Evolutionary conservation across 64 coral and sea anemone species (phyloP).

Genomic region (Porites australiensis): DNA sequence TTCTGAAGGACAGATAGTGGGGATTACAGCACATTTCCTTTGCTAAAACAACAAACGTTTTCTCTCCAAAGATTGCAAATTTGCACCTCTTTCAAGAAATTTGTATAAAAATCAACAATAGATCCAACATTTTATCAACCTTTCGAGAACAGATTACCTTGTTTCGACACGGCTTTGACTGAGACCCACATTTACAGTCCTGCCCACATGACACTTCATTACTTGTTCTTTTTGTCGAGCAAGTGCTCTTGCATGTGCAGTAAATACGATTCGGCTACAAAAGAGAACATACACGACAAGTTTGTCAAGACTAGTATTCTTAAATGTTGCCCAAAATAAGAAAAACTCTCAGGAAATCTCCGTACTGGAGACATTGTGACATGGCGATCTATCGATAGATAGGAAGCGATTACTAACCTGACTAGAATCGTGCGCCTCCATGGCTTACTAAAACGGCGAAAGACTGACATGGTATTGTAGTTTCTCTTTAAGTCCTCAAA

Average conservation of each 20-base stretch:
- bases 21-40: neutral
- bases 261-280: neutral
- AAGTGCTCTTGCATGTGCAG: neutral
- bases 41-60: neutral
- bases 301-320: too few species aligned
- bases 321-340: too few species aligned
- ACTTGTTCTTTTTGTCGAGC: neutral
- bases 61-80: neutral
- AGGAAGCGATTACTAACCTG: neutral
- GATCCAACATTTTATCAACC: too few species aligned
- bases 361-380: too few species aligned
- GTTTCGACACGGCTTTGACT: neutral
- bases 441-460: too few species aligned
- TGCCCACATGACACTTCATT: neutral
- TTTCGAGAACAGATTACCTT: neutral
- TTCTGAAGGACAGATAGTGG: too few species aligned
- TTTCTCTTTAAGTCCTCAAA: too few species aligned
- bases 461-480: too few species aligned
- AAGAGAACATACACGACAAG: neutral
- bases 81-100: neutral
- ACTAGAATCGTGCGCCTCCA: slow-evolving; percentile 6
- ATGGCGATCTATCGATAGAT: neutral
- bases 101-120: too few species aligned
- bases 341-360: too few species aligned
- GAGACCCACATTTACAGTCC: neutral